Conservation (phyloP, 53 echinoderm and acorn worm genomes). For the Echinometra lucunter region DNA sequence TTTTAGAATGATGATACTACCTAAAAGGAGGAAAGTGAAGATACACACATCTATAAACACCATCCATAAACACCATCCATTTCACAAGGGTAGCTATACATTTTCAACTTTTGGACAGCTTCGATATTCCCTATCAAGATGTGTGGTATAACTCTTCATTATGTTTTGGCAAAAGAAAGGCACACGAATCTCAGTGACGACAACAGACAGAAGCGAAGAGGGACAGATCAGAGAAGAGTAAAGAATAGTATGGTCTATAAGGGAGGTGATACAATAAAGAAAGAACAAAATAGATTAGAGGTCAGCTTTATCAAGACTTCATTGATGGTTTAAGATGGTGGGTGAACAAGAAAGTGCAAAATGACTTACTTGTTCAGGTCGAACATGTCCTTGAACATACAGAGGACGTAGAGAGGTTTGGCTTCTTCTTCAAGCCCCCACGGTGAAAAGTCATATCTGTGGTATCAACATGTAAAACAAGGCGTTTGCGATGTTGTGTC, state of each 20-base stretch:
- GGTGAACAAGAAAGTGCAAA: not conserved
- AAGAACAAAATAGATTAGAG: not conserved
- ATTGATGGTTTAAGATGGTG: not conserved
- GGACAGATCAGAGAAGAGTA: not conserved
- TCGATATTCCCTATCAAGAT: not conserved
- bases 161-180: too few relatives aligned
- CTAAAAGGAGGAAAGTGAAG: too few relatives aligned
- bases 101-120: too few relatives aligned
- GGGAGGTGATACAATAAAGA: not conserved
- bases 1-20: not conserved
- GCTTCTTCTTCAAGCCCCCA: constrained; percentile 97
- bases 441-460: constrained; percentile 96
- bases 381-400: constrained; percentile 99
- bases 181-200: not conserved
- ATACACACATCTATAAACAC: too few relatives aligned
- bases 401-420: constrained; percentile 95
- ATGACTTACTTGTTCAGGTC: constrained; percentile 84
- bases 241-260: not conserved
- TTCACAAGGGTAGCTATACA: too few relatives aligned
- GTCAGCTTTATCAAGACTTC: not conserved
- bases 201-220: not conserved
- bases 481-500: too few relatives aligned
- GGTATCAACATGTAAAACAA: not conserved
- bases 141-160: not conserved
- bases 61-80: too few relatives aligned